phyloP scores from a whole-genome alignment of 30 jellyfish, hydroid and myxozoan species.

The Hydra vulgaris region DNA sequence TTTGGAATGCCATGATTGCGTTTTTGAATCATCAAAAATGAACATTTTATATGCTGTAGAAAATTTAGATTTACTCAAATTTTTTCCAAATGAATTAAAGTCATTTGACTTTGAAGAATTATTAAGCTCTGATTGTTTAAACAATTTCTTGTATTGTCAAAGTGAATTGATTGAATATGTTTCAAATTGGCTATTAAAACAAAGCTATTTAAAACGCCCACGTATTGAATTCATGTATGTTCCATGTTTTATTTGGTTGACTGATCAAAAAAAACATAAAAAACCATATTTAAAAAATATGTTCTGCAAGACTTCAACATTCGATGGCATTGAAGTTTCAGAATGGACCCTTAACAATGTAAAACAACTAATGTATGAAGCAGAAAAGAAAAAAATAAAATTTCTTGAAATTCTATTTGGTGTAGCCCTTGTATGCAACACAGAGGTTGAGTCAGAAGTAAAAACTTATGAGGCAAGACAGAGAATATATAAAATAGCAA shows the following conservation, averaged over 20 bases:
- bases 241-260: conserved; percentile 8
- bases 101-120: background rate
- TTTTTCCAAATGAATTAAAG: background rate
- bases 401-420: conserved; percentile 2
- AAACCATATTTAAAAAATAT: background rate
- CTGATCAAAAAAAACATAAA: background rate
- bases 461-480: too few relatives aligned
- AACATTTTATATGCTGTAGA: background rate
- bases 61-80: background rate
- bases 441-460: background rate
- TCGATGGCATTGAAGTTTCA: conserved; percentile 5
- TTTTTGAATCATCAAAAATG: background rate
- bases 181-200: background rate
- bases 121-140: background rate
- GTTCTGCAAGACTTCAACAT: background rate
- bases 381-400: background rate
- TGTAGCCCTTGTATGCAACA: background rate
- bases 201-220: background rate
- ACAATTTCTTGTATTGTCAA: background rate
- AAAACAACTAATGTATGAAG: background rate
- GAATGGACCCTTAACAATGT: conserved; percentile 16
- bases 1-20: conserved; percentile 11
- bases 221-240: background rate
- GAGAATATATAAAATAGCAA: too few relatives aligned
- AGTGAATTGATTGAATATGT: background rate